These are phyloP conservation scores for Simalia tracyae DNA, from an alignment of 2,797 vertebrate species.

Conservation along the genomic window DNA sequence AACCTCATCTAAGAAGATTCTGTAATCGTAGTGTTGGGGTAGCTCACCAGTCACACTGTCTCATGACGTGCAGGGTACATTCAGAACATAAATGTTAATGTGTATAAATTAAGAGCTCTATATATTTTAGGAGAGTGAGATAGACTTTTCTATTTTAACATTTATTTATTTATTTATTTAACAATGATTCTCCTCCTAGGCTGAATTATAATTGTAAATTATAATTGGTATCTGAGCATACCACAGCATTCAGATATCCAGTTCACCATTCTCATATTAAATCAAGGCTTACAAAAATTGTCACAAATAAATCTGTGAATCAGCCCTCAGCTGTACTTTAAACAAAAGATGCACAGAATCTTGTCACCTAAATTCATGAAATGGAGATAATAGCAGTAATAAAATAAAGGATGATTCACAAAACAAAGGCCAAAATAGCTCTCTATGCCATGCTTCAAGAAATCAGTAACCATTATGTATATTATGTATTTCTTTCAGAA, in stretches of 20 bases:
- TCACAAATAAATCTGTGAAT: background rate
- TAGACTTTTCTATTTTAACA: background rate
- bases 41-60: background rate
- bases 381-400: slow-evolving; percentile 2
- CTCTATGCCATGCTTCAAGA: background rate
- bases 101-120: background rate
- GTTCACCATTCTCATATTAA: background rate
- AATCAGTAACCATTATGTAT: background rate
- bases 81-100: background rate
- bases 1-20: background rate
- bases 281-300: background rate
- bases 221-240: background rate
- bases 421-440: background rate
- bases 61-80: background rate
- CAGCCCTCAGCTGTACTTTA: background rate
- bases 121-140: background rate
- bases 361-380: slow-evolving; percentile 26
- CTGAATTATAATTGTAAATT: background rate
- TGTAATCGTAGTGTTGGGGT: background rate
- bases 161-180: background rate
- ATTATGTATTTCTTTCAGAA: background rate
- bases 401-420: background rate
- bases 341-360: background rate
- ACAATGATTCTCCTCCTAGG: background rate
- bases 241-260: background rate